These are phyloP conservation scores for Atta texana DNA, from an alignment of 1,140 invertebrate genomes.

Conservation along the genomic window DNA sequence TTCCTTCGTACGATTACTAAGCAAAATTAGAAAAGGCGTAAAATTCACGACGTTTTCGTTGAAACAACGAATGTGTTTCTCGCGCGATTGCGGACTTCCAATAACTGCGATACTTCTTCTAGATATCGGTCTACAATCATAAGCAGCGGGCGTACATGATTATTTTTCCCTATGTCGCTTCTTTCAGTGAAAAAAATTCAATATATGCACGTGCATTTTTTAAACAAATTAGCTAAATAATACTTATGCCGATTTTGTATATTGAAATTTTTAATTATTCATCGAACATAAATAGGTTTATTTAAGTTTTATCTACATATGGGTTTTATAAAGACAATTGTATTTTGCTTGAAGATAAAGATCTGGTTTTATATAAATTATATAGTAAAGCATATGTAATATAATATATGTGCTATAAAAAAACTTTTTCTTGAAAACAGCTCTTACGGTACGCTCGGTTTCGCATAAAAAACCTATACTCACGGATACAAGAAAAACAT, in stretches of 20 bases:
- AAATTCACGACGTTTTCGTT: constrained; percentile 9
- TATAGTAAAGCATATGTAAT: not conserved
- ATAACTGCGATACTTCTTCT: constrained; percentile 41
- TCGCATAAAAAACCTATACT: constrained; percentile 31
- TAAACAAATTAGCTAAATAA: not conserved
- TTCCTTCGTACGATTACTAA: constrained; percentile 28
- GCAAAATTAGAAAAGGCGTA: constrained; percentile 18
- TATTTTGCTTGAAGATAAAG: not conserved
- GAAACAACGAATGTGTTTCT: constrained; percentile 57
- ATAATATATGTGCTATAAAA: not conserved
- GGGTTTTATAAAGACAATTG: constrained; percentile 7
- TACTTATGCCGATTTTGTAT: not conserved
- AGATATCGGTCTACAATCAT: constrained; percentile 37
- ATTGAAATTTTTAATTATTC: not conserved
- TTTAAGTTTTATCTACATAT: constrained; percentile 17
- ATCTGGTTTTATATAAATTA: constrained; percentile 9
- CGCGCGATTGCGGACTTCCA: constrained; percentile 39
- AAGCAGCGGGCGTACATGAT: constrained; percentile 1
- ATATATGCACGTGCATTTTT: not conserved
- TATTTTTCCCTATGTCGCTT: not conserved
- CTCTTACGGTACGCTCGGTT: not conserved
- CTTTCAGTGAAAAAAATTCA: not conserved
- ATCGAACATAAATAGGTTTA: not conserved
- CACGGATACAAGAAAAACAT: not conserved
- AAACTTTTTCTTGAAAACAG: not conserved